phyloP scores from a whole-genome alignment of 2,797 vertebrate species.

The Oryzias sinensis region DNA sequence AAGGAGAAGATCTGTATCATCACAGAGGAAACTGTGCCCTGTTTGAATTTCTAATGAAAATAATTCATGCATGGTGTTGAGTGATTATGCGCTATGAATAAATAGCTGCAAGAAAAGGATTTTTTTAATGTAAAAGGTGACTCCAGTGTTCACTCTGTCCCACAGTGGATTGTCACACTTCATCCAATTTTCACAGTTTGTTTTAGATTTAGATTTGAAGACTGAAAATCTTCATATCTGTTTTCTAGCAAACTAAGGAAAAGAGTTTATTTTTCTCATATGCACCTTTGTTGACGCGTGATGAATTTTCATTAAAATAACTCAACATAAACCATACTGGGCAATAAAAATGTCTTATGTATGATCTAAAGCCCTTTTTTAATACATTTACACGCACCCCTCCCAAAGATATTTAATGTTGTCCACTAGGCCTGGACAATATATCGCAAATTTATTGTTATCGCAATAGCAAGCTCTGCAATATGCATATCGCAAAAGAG shows the following conservation, averaged over 20 bases:
- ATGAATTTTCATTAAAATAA: too few relatives aligned
- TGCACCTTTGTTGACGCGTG: too few relatives aligned
- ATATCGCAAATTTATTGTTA: too few relatives aligned
- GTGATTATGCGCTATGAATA: constrained; percentile 52
- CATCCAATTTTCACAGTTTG: not conserved
- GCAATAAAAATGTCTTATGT: constrained; percentile 8
- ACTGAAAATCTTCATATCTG: not conserved
- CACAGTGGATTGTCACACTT: not conserved
- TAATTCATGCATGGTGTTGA: constrained; percentile 37
- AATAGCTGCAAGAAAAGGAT: constrained; percentile 38
- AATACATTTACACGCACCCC: constrained; percentile 29
- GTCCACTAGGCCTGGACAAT: not conserved
- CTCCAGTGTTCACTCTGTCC: not conserved
- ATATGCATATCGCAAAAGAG: too few relatives aligned
- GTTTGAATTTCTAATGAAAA: constrained; percentile 67
- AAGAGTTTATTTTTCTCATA: too few relatives aligned
- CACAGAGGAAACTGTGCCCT: constrained; percentile 35
- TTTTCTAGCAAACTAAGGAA: not conserved
- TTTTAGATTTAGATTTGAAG: not conserved
- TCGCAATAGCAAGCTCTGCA: too few relatives aligned
- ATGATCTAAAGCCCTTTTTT: constrained; percentile 24
- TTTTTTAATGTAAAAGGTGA: constrained; percentile 20
- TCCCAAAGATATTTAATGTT: constrained; percentile 6
- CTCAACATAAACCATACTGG: too few relatives aligned
- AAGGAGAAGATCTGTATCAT: constrained; percentile 52